phyloP scores from a whole-genome alignment of 2,113 vertebrate species.

The Datnioides undecimradiatus region DNA sequence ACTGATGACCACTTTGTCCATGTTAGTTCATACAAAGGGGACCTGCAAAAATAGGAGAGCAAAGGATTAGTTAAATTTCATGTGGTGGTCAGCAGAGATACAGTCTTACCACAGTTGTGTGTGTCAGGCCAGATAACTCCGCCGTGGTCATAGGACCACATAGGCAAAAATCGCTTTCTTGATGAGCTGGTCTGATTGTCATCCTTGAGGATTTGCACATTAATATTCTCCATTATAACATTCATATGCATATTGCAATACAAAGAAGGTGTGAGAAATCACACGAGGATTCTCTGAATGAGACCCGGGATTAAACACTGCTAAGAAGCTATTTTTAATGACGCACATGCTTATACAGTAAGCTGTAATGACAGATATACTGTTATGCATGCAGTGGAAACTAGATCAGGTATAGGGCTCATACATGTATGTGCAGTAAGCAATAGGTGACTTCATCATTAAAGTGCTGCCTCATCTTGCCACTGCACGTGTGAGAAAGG shows the following conservation, averaged over 20 bases:
- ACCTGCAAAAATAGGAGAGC: conserved; percentile 80
- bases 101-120: neutral
- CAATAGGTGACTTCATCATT: neutral
- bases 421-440: neutral
- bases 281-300: conserved; percentile 40
- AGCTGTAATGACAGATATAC: conserved; percentile 38
- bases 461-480: neutral
- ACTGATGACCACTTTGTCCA: conserved; percentile 96
- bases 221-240: conserved; percentile 35
- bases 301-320: conserved; percentile 38
- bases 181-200: conserved; percentile 46
- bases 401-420: conserved; percentile 1
- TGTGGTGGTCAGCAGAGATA: neutral
- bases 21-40: conserved; percentile 88
- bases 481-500: conserved; percentile 5
- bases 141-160: neutral
- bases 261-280: conserved; percentile 56
- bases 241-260: conserved; percentile 51
- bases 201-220: conserved; percentile 30
- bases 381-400: conserved; percentile 30
- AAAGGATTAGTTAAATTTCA: conserved; percentile 35
- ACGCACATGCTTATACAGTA: conserved; percentile 38
- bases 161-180: conserved; percentile 13
- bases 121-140: neutral
- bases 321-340: conserved; percentile 57